Base-by-base conservation (phyloP, 2,113 vertebrate genomes). In the Petaurus breviceps region DNA sequence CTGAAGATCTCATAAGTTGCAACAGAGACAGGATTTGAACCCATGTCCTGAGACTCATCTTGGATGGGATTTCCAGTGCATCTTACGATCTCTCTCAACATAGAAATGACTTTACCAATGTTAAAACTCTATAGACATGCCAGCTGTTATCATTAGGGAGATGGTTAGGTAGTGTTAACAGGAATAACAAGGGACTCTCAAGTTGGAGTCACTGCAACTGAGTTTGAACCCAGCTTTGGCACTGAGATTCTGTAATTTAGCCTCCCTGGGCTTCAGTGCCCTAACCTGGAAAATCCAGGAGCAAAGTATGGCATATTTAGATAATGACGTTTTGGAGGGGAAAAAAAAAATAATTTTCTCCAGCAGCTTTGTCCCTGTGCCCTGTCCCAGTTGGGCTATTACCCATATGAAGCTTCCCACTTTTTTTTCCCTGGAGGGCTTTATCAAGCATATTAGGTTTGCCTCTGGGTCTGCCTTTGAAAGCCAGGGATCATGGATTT, bases 401-500 rank as follows among this genome's bases (percentile, higher is more conserved):
- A 94, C 84, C 12, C 84, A 25, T 55, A 94, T 1, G 52, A 95
- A 43, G 68, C 68, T 84, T 84, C 92, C 51, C 37, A 93, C 94
- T 98, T 96, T 93, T 96, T 97, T 96, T 93, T 94, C 97, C 93
- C 47, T 49, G 50, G 94, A 95, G 96, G 95, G 95, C 61, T 98
- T 97, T 97, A 97, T 97, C 97, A 92, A 97, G 84, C 96, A 93
- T 97, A 95, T 94, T 94, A 77, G 94, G 95, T 97, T 97, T 97
- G 96, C 94, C 96, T 98, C 97, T 93, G 89, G 97, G 96, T 97
- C 96, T 97, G 95, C 94, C 95, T 96, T 12, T 96, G 96, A 98
- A 98, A 98, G 95, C 96, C 26, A 93, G 95, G 95, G 97, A 98
- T 98, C 98, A 97, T 47, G 90, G 97, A 98, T 98, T 98, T 97